phyloP scores from a whole-genome alignment of 2,797 vertebrate genomes.

The Taeniopygia guttata region DNA sequence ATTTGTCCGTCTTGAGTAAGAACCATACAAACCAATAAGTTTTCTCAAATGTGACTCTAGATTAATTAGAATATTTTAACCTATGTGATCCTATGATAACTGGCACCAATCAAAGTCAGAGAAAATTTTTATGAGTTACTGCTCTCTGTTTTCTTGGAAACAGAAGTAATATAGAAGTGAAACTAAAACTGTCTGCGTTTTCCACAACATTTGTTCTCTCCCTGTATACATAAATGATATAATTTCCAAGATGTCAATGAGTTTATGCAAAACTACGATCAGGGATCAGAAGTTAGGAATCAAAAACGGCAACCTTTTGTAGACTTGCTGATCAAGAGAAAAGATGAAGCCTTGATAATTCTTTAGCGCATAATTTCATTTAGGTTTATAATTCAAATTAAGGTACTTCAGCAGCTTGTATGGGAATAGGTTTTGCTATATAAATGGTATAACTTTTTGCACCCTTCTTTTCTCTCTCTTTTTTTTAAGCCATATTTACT shows the following conservation, averaged over 20 bases:
- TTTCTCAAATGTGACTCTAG: background rate
- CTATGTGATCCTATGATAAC: background rate
- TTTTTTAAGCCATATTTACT: background rate
- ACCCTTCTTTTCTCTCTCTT: accelerated
- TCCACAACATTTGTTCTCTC: background rate
- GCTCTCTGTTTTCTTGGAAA: background rate
- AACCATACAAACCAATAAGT: accelerated
- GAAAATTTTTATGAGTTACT: background rate
- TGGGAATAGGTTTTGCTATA: background rate
- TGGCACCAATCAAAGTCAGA: background rate
- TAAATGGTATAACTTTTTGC: accelerated
- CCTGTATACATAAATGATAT: background rate
- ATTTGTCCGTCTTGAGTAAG: background rate
- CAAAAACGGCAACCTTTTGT: background rate
- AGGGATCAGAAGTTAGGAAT: background rate
- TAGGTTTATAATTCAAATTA: background rate
- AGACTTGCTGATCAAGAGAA: background rate
- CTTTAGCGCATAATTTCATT: background rate
- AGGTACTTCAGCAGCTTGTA: background rate
- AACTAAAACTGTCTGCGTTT: background rate
- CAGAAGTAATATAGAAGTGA: background rate
- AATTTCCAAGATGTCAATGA: background rate
- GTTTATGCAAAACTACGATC: background rate
- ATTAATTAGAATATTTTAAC: background rate
- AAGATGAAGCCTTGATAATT: background rate